Percentiles rank a stretch among this genome's conserved stretches.
phyloP scores from a whole-genome alignment of 2,113 vertebrate species.

The Xiphorhynchus elegans region DNA sequence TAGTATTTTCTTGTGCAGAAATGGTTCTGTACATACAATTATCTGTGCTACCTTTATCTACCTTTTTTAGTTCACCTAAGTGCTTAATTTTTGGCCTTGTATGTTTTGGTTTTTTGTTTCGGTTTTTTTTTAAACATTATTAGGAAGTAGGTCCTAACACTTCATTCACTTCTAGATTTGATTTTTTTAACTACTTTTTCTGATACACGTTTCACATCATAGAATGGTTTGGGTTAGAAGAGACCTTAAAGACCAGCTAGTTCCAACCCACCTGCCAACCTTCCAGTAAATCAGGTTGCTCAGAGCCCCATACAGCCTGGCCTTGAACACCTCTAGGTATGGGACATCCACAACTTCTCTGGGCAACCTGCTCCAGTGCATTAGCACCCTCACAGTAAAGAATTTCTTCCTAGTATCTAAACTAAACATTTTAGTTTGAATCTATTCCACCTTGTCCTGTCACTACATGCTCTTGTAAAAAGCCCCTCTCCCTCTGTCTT shows the following conservation, averaged over 20 bases:
- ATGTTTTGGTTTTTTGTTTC: neutral
- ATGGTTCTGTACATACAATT: neutral
- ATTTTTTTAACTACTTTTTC: neutral
- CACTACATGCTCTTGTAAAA: neutral
- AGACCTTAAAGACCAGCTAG: neutral
- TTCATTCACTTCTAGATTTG: neutral
- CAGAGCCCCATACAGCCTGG: neutral
- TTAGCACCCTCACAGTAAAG: neutral
- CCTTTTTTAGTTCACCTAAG: neutral
- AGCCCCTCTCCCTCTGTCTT: neutral
- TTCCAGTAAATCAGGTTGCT: neutral
- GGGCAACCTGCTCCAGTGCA: neutral
- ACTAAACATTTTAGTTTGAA: neutral
- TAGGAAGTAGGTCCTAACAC: neutral
- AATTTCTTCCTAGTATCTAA: neutral
- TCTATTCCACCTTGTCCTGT: neutral
- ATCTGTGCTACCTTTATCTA: neutral
- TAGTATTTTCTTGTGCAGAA: neutral
- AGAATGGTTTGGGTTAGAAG: neutral
- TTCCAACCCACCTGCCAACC: neutral
- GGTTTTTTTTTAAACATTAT: neutral
- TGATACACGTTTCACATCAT: neutral
- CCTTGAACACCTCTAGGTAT: neutral
- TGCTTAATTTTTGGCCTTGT: neutral
- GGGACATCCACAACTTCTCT: neutral